Evolutionary conservation across 2,888 invertebrate genomes (phyloP), one percentile per base, ranked within the genome.

Genomic region (Anarsia innoxiella): DNA sequence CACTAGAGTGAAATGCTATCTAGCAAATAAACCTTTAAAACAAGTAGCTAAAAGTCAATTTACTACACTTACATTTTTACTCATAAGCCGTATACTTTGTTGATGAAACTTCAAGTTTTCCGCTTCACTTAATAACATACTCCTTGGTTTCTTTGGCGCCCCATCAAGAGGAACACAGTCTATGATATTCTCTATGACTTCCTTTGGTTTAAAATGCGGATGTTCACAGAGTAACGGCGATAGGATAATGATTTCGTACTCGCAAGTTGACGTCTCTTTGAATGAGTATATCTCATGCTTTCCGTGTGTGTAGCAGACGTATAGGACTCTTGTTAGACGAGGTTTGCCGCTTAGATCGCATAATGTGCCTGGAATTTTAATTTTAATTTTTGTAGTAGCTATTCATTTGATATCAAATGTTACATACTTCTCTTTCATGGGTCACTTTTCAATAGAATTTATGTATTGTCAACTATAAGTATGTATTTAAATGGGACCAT

Each of bases 191-290:
- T 94, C 94, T 10, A 90, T 91, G 2, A 90, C 88, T 51, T 93
- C 92, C 59, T 90, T 90, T 0, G 93, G 90, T 55, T 91, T 92
- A 61, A 93, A 99, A 42, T 90, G 90, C 0, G 97, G 97, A 84
- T 98, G 97, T 23, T 87, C 85, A 62, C 99, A 99, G 1, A 99
- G 84, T 6, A 92, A 74, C 0, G 94, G 92, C 0, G 97, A 95
- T 12, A 97, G 83, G 9, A 99, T 93, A 9, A 98, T 90, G 4
- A 88, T 91, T 75, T 98, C 97, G 66, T 99, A 99, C 69, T 96
- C 94, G 64, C 99, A 99, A 0, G 95, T 96, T 0, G 95, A 93
- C 0, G 91, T 93, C 73, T 98, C 98, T 62, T 97, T 97, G 43
- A 98, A 88, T 0, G 95, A 94, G 65, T 94, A 95, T 1, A 98